Evolutionary conservation across 2,888 invertebrate species (phyloP), one percentile per base, ranked within the genome.

Genomic region (Macaria liturata): DNA sequence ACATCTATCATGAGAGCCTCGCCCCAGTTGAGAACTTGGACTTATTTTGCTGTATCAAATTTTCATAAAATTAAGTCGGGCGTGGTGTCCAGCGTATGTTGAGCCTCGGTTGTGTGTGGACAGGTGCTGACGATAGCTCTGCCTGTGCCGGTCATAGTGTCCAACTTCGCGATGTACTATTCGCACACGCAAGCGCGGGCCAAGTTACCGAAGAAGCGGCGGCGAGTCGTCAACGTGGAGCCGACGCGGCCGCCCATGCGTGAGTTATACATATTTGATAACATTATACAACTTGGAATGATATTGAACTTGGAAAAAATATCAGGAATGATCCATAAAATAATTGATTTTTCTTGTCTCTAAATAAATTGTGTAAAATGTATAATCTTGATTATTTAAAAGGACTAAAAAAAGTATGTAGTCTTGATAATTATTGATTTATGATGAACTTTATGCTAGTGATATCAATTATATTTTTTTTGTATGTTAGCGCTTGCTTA

Each of bases 121-220:
- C 74, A 92, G 92, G 92, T 92, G 76, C 94, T 99, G 76, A 99
- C 99, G 83, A 98, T 99, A 92, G 99, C 99, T 78, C 94, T 99
- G 81, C 99, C 99, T 71, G 98, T 99, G 78, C 99, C 99, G 74
- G 99, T 99, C 88, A 99, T 99, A 83, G 99, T 99, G 71, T 98
- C 98, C 90, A 99, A 99, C 93, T 99, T 99, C 91, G 97, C 97
- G 79, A 97, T 97, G 97, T 97, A 97, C 92, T 97, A 97, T 92
- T 97, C 97, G 73, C 97, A 97, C 90, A 97, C 97, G 76, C 96
- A 99, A 94, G 99, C 99, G 68, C 94, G 99, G 78, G 98, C 99
- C 64, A 99, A 99, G 92, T 94, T 99, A 88, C 99, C 99, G 66
- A 99, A 99, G 94, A 99, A 99, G 93, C 93, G 99, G 70, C 94